These are phyloP conservation scores for Armadillidium nasatum DNA, from an alignment of 1,140 invertebrate genomes.

Conservation along the genomic window DNA sequence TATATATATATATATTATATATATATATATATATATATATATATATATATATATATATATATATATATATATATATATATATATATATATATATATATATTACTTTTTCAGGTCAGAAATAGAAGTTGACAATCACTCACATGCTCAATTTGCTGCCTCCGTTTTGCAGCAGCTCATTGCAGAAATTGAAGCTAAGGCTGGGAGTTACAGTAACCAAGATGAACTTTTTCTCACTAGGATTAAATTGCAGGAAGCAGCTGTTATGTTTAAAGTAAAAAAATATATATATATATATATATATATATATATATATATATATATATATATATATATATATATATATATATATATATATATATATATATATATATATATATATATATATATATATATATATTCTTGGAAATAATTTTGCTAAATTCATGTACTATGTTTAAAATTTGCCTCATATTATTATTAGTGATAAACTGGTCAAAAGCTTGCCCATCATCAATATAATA, in stretches of 20 bases:
- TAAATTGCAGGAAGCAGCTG: conserved; percentile 73
- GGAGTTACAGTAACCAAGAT: conserved; percentile 58
- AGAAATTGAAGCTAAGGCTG: conserved; percentile 71
- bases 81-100: no score
- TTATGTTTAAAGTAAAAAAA: conserved; percentile 58
- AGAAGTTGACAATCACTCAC: conserved; percentile 64
- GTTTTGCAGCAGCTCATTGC: conserved; percentile 67
- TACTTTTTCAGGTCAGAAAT: conserved; percentile 57
- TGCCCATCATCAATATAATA: no score
- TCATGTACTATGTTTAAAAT: no score
- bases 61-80: no score
- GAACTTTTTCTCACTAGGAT: conserved; percentile 74
- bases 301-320: background rate
- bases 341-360: background rate
- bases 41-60: no score
- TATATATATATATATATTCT: background rate
- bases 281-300: no score
- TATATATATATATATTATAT: no score
- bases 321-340: background rate
- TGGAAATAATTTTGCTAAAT: no score
- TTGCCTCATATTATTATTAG: no score
- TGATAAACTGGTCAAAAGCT: no score
- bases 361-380: background rate
- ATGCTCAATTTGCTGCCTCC: conserved; percentile 56
- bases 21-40: no score